Percentiles rank a stretch among this genome's conserved stretches.
phyloP scores from a whole-genome alignment of 1,140 invertebrate species.

The Riptortus pedestris region DNA sequence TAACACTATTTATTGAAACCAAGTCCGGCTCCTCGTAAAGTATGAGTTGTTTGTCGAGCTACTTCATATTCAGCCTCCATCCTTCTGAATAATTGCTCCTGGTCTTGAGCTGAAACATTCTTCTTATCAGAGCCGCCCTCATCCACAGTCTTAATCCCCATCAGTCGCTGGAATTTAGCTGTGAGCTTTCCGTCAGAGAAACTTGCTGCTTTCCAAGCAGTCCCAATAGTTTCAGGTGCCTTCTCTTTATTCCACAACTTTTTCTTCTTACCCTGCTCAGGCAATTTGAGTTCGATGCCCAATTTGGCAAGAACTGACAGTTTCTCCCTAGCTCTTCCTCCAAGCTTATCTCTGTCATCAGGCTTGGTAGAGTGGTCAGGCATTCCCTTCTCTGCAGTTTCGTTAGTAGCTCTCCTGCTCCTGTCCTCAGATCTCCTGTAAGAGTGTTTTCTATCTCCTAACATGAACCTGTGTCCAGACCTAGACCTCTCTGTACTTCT shows the following conservation, averaged over 20 bases:
- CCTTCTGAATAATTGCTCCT: not conserved
- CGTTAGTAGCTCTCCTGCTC: no score
- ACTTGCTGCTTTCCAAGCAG: not conserved
- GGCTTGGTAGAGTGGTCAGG: no score
- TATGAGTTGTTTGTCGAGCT: not conserved
- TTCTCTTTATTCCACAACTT: not conserved
- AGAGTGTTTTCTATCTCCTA: no score
- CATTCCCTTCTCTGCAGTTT: no score
- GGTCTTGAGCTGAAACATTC: not conserved
- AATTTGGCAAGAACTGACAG: not conserved
- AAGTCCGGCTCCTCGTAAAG: not conserved
- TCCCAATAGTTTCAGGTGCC: not conserved
- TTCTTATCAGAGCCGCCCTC: not conserved
- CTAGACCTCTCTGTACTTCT: no score
- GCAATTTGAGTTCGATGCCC: not conserved
- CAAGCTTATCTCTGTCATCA: not conserved
- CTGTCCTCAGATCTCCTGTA: no score
- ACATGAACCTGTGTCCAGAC: no score
- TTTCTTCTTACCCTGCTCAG: not conserved
- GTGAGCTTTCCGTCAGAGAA: not conserved
- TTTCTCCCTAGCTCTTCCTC: not conserved
- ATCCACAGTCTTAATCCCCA: not conserved
- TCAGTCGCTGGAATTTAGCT: slow-evolving; percentile 3
- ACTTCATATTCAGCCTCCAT: slow-evolving; percentile 4
- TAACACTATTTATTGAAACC: not conserved